Conservation (phyloP, 2,113 vertebrate species). For the Lethenteron camtschaticum region DNA sequence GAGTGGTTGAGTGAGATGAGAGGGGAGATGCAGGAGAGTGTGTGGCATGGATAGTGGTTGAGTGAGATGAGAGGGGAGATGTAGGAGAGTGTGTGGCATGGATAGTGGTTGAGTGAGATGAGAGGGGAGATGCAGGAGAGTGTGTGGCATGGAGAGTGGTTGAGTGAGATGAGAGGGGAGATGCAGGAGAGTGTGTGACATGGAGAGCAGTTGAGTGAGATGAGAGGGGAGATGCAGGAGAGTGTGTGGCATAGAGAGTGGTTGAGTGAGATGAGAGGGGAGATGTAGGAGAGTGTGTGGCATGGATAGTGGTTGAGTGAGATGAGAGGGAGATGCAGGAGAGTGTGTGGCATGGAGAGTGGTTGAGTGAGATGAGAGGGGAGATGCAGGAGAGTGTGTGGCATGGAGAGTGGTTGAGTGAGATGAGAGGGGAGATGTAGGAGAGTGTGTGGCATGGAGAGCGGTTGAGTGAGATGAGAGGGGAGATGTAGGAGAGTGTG, state of each 20-base stretch:
- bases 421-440: not conserved
- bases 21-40: no score
- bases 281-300: not conserved
- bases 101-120: not conserved
- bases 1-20: no score
- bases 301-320: no score
- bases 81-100: not conserved
- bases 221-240: not conserved
- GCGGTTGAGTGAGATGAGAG: not conserved
- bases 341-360: not conserved
- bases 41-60: no score
- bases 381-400: not conserved
- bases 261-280: not conserved
- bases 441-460: not conserved
- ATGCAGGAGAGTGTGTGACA: not conserved
- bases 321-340: not conserved
- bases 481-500: constrained; percentile 8
- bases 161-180: constrained; percentile 1
- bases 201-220: not conserved
- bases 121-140: constrained; percentile 9
- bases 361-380: not conserved
- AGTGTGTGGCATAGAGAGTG: not conserved
- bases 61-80: not conserved
- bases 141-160: no score
- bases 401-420: no score